phyloP scores from a whole-genome alignment of 2,113 vertebrate genomes.

The Syrmaticus mikado region DNA sequence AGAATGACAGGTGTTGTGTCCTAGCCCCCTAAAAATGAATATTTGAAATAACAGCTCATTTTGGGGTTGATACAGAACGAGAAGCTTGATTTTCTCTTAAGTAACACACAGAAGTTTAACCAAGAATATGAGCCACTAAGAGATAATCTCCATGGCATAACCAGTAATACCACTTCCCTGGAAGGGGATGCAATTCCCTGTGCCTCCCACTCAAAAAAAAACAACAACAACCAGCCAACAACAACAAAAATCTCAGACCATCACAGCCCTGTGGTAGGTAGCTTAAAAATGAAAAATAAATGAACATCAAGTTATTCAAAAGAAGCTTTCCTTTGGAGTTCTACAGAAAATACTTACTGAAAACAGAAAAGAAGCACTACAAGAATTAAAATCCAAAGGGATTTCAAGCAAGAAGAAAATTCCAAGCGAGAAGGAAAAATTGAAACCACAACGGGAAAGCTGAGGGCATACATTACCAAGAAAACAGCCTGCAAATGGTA shows the following conservation, averaged over 20 bases:
- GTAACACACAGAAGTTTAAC: not conserved
- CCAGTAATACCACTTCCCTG: not conserved
- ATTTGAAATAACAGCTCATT: not conserved
- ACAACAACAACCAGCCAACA: not conserved
- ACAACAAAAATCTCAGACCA: not conserved
- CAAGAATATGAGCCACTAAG: not conserved
- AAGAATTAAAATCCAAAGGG: not conserved
- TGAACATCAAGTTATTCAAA: not conserved
- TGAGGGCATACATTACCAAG: not conserved
- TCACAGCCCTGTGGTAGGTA: not conserved
- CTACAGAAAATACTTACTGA: not conserved
- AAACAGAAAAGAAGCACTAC: not conserved
- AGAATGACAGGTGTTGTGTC: not conserved
- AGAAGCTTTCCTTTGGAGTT: not conserved
- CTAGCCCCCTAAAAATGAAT: not conserved
- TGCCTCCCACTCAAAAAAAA: not conserved
- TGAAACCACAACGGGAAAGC: not conserved
- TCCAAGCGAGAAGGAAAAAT: not conserved
- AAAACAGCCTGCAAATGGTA: not conserved
- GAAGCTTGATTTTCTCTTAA: not conserved
- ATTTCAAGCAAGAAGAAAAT: conserved; percentile 6
- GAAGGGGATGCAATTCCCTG: not conserved
- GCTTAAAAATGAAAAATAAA: not conserved
- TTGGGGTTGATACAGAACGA: not conserved
- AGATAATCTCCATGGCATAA: conserved; percentile 3